phyloP scores from a whole-genome alignment of 2,888 invertebrate species.

The Pteria penguin region DNA sequence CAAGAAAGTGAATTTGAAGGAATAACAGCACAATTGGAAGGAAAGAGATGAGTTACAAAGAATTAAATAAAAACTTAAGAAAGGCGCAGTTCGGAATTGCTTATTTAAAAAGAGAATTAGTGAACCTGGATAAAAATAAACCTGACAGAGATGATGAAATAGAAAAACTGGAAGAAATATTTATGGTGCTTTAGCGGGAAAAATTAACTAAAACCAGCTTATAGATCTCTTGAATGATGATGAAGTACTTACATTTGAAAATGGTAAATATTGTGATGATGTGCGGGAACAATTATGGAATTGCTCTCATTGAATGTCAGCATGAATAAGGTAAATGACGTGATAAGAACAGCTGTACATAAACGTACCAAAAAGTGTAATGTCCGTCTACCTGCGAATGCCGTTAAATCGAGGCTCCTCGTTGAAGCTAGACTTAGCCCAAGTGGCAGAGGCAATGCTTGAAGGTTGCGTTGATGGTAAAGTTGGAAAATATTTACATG shows the following conservation, averaged over 20 bases:
- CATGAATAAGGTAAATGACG: slow-evolving; percentile 4
- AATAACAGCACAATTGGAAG: too few species aligned
- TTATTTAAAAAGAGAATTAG: not conserved
- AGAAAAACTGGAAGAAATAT: not conserved
- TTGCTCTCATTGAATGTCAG: slow-evolving; percentile 2
- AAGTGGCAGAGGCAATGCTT: not conserved
- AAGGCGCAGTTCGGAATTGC: not conserved
- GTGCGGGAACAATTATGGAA: not conserved
- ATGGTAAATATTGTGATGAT: slow-evolving; percentile 6
- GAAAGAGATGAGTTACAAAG: not conserved
- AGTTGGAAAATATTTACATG: not conserved
- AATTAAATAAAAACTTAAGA: not conserved
- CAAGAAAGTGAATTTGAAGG: not conserved
- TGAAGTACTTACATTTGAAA: slow-evolving; percentile 5
- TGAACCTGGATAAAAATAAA: not conserved
- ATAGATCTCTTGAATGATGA: not conserved
- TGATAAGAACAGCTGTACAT: not conserved
- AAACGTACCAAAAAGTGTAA: not conserved
- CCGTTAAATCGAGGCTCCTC: slow-evolving; percentile 3
- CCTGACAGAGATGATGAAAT: not conserved
- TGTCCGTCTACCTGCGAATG: not conserved
- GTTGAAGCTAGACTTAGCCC: slow-evolving; percentile 12
- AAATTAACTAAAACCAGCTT: not conserved
- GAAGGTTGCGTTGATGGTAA: not conserved
- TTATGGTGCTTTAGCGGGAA: not conserved